Percentiles rank a stretch among this genome's conserved stretches.
phyloP scores from a whole-genome alignment of 2,888 invertebrate species.

The Malacosoma neustria region DNA sequence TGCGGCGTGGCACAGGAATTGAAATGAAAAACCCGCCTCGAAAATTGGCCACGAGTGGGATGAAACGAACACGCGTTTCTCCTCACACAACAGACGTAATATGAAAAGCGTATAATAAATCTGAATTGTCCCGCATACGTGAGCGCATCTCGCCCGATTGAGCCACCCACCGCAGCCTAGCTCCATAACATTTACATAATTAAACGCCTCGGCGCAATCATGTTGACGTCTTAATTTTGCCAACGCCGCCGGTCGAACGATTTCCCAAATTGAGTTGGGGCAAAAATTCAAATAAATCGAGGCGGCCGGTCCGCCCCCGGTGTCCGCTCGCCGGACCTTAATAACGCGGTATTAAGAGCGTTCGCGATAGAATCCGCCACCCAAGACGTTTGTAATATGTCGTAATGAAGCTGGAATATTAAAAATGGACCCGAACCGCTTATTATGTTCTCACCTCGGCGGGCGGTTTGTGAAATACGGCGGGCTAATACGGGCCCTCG shows the following conservation, averaged over 20 bases:
- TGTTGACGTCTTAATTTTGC: conserved; percentile 73
- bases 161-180: conserved; percentile 59
- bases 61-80: background rate
- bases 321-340: conserved; percentile 51
- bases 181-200: conserved; percentile 72
- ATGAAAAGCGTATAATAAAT: conserved; percentile 35
- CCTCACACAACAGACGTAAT: background rate
- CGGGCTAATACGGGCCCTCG: conserved; percentile 57
- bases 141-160: conserved; percentile 36
- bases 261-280: conserved; percentile 73
- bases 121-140: conserved; percentile 49
- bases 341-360: conserved; percentile 68
- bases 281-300: conserved; percentile 74
- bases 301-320: conserved; percentile 47
- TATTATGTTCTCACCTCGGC: conserved; percentile 74
- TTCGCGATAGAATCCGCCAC: conserved; percentile 74
- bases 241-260: conserved; percentile 66
- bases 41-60: background rate
- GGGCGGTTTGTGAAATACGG: conserved; percentile 66
- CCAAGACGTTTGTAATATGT: conserved; percentile 73
- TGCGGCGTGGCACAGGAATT: background rate
- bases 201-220: conserved; percentile 69
- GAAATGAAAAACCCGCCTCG: background rate
- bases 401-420: conserved; percentile 74
- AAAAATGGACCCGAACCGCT: conserved; percentile 70